Evolutionary conservation across 2,113 vertebrate species (phyloP), one percentile per base, ranked within the genome.

Genomic region (Zingel zingel): DNA sequence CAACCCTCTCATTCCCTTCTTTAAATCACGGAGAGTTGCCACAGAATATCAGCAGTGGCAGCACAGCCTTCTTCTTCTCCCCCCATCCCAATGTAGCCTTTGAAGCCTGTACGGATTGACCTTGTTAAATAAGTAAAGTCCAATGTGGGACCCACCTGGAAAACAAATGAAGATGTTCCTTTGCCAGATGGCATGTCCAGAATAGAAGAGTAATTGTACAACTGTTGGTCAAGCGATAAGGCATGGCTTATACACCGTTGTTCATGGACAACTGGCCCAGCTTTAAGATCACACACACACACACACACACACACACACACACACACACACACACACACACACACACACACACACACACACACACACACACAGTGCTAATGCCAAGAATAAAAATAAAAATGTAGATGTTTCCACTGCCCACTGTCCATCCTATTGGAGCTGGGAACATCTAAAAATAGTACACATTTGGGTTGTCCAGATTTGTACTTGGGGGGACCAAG

Each of bases 71-170:
- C n/a, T 48, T 19, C 65, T 2, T 3, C 25, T 53, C 21, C 53
- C 33, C 43, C 69, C 3, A 54, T 82, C 77, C 85, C 82, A 76
- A 21, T 25, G 50, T 66, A 85, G 74, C 71, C 85, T 89, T 85
- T 94, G 91, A 90, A 92, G 92, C 89, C 83, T 48, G 71, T 64
- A 66, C 66, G 81, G 78, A 66, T 74, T 90, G 92, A 94, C 92
- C 93, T 93, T 92, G 90, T 92, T 94, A 83, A 94, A 92, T 93
- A 94, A 91, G 87, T 93, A 72, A 90, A 83, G 86, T 87, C 90
- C 85, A 88, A 64, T 61, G 78, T 75, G 43, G 51, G 77, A 86
- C 74, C 67, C 86, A 92, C 88, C 88, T 92, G 88, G 89, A 89
- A 88, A 88, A 92, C 74, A 86, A 89, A 90, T 90, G 79, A 93